Conservation (phyloP, 2,888 invertebrate genomes). For the Caenorhabditis wallacei region DNA sequence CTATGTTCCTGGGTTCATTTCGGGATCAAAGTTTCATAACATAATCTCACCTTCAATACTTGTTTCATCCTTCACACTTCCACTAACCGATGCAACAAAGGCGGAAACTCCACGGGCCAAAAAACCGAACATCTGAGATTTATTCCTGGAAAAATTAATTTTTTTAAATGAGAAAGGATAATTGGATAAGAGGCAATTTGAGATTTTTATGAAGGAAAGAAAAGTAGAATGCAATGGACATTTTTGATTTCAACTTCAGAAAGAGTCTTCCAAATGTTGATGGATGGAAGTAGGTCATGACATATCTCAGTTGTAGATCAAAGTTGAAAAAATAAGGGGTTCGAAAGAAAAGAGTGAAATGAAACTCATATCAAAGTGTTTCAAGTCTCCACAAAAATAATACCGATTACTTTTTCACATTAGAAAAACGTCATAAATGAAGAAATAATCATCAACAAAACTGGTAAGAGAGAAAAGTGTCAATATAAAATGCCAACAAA, state of each 20-base stretch:
- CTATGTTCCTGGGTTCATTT: not conserved
- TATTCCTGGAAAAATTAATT: not conserved
- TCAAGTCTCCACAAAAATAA: no score
- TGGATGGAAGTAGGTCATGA: no score
- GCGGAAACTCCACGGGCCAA: constrained; percentile 68
- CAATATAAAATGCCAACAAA: constrained; percentile 16
- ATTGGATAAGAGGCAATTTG: no score
- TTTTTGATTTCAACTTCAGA: no score
- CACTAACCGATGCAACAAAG: constrained; percentile 67
- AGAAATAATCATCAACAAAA: not conserved
- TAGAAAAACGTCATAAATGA: not conserved
- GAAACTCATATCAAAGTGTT: no score
- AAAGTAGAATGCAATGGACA: no score
- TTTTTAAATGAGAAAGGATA: not conserved
- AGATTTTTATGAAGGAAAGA: no score
- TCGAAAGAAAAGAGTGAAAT: no score
- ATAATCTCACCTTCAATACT: constrained; percentile 19
- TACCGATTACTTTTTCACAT: no score
- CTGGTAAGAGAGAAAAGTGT: not conserved
- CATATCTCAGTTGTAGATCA: no score
- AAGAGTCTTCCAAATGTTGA: no score
- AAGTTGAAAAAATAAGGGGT: no score
- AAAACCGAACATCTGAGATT: constrained; percentile 58
- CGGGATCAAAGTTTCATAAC: not conserved
- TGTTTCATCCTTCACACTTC: constrained; percentile 30